Evolutionary conservation across 2,797 vertebrate species (phyloP).

Genomic region (Chelon auratus): DNA sequence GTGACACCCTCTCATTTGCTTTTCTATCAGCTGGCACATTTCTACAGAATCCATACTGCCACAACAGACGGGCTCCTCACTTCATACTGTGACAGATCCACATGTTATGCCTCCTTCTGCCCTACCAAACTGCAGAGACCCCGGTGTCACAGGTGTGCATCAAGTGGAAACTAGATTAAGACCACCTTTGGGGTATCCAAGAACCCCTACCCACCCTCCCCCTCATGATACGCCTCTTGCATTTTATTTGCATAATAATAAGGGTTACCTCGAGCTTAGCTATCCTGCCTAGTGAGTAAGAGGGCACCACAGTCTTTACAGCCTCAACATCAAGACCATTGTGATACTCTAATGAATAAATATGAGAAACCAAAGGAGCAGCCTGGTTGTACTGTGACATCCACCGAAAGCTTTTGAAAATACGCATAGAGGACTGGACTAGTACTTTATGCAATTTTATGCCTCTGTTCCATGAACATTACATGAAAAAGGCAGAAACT

Average conservation of each 20-base stretch:
- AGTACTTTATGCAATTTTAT: conserved; percentile 31
- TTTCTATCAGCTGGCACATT: conserved; percentile 57
- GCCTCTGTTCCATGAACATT: conserved; percentile 47
- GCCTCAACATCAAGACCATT: conserved; percentile 29
- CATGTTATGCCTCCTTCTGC: conserved; percentile 54
- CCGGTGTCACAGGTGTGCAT: conserved; percentile 38
- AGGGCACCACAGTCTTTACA: conserved; percentile 1
- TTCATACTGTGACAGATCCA: conserved; percentile 58
- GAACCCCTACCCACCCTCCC: not conserved
- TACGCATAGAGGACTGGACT: conserved; percentile 14
- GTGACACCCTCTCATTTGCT: conserved; percentile 48
- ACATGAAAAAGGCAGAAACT: conserved; percentile 51
- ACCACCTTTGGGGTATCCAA: conserved; percentile 29
- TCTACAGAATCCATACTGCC: conserved; percentile 43
- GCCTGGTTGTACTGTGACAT: conserved; percentile 1
- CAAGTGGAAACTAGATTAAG: conserved; percentile 45
- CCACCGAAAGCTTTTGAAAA: conserved; percentile 30
- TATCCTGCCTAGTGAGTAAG: conserved; percentile 4
- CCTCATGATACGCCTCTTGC: conserved; percentile 1
- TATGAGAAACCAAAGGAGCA: conserved; percentile 12
- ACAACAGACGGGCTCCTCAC: conserved; percentile 49
- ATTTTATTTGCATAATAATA: conserved; percentile 50
- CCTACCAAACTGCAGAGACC: conserved; percentile 41
- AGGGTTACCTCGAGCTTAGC: not conserved
- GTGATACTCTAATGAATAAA: conserved; percentile 8